Evolutionary conservation across 2,888 invertebrate species (phyloP).

Genomic region (Pheosia tremula): DNA sequence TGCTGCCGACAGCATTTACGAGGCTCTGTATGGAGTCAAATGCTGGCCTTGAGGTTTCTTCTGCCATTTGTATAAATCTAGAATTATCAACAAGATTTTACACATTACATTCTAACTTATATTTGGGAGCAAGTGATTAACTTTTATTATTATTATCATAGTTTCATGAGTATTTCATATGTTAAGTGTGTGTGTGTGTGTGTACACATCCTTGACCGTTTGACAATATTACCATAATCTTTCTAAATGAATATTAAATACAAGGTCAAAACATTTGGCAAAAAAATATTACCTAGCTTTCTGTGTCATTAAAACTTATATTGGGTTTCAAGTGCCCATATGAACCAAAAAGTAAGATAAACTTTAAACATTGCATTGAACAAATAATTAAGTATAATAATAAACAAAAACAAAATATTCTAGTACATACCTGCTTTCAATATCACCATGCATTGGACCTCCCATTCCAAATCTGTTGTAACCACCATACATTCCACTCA

Average conservation of each 20-base stretch:
- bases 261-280: not conserved
- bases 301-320: too few species aligned
- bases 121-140: too few species aligned
- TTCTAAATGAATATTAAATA: not conserved
- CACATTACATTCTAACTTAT: not conserved
- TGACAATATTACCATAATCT: not conserved
- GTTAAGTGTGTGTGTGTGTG: too few species aligned
- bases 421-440: constrained; percentile 84
- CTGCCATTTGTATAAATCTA: constrained; percentile 94
- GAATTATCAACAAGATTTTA: constrained; percentile 26
- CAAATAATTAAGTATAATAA: too few species aligned
- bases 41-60: constrained; percentile 95
- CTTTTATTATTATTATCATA: too few species aligned
- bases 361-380: too few species aligned
- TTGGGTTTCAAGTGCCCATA: too few species aligned
- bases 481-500: constrained; percentile 67
- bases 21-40: constrained; percentile 98
- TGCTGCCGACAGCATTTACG: constrained; percentile 95
- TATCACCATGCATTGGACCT: constrained; percentile 81
- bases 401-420: too few species aligned
- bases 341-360: too few species aligned
- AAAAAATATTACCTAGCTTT: too few species aligned
- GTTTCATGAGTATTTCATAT: too few species aligned
- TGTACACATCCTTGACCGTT: too few species aligned
- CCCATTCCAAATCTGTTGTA: constrained; percentile 72